Conservation (phyloP, 2,888 invertebrate species). For the Archips crataeganus region DNA sequence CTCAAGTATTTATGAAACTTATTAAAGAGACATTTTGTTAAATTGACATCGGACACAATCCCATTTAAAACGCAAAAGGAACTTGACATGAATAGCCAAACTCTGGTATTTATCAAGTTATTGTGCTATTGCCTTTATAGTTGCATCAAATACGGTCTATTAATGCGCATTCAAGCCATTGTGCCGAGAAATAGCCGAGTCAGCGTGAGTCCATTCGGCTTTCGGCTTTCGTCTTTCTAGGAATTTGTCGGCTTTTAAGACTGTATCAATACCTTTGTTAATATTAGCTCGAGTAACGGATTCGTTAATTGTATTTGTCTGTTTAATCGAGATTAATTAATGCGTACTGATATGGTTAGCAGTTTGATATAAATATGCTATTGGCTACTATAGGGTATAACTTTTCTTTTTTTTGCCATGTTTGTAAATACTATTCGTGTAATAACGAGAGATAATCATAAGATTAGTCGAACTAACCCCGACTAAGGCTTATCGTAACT, state of each 20-base stretch:
- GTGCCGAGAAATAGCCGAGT: conserved; percentile 62
- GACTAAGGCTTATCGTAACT: too few species aligned
- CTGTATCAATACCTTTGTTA: conserved; percentile 43
- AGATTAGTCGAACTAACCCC: too few species aligned
- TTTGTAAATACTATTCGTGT: too few species aligned
- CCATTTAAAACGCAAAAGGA: conserved; percentile 49
- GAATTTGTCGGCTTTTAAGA: conserved; percentile 57
- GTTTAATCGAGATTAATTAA: conserved; percentile 35
- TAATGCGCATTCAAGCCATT: conserved; percentile 66
- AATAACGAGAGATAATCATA: too few species aligned
- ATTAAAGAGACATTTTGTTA: conserved; percentile 6
- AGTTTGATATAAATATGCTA: background rate
- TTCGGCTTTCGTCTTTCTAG: conserved; percentile 59
- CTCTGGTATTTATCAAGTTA: conserved; percentile 73
- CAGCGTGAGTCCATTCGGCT: conserved; percentile 66
- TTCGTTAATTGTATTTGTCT: conserved; percentile 34
- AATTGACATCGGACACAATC: conserved; percentile 46
- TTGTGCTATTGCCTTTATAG: conserved; percentile 68
- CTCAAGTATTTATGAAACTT: background rate
- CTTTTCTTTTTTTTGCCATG: too few species aligned
- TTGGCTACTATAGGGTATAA: background rate
- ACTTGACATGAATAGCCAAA: conserved; percentile 46
- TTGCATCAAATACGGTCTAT: conserved; percentile 71
- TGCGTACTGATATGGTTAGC: conserved; percentile 8
- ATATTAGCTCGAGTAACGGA: conserved; percentile 39